Percentiles rank a stretch among this genome's conserved stretches.
These are phyloP conservation scores for Drosophila suboccidentalis DNA, from an alignment of 2,888 invertebrate genomes.

Conservation along the genomic window DNA sequence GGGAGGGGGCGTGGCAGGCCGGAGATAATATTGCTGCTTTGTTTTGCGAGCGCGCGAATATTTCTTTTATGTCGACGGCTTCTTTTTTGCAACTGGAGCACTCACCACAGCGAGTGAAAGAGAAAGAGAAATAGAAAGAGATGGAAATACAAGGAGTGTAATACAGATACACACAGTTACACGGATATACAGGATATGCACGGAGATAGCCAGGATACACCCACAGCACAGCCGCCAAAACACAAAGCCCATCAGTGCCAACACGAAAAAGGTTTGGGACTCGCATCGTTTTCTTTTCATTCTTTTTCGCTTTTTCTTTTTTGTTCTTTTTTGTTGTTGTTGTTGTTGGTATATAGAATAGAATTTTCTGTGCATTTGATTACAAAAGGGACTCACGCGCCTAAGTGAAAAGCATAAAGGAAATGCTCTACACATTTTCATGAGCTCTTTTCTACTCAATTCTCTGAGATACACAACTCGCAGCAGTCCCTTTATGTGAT, in stretches of 20 bases:
- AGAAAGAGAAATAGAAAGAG: neutral
- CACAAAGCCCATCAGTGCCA: slow-evolving; percentile 75
- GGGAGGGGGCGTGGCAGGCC: slow-evolving; percentile 2
- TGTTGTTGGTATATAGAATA: slow-evolving; percentile 57
- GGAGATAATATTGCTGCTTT: slow-evolving; percentile 68
- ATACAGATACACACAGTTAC: slow-evolving; percentile 30
- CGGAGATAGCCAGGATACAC: slow-evolving; percentile 50
- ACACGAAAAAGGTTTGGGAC: slow-evolving; percentile 79
- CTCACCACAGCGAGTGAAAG: slow-evolving; percentile 23
- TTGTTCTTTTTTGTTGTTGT: neutral
- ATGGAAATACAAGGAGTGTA: neutral
- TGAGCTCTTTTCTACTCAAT: slow-evolving; percentile 30
- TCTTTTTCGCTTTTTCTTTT: neutral
- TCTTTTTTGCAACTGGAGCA: slow-evolving; percentile 62
- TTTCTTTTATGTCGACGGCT: slow-evolving; percentile 33
- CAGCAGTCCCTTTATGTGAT: neutral
- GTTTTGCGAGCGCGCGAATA: slow-evolving; percentile 63
- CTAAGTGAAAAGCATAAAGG: slow-evolving; percentile 64
- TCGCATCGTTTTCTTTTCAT: slow-evolving; percentile 33
- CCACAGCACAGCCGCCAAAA: slow-evolving; percentile 51
- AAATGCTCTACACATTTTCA: slow-evolving; percentile 51
- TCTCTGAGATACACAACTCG: slow-evolving; percentile 5
- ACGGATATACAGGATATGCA: slow-evolving; percentile 24
- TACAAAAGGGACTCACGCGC: slow-evolving; percentile 81
- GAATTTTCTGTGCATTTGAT: slow-evolving; percentile 80